Percentiles rank a stretch among this genome's conserved stretches.
These are phyloP conservation scores for Tanypteryx hageni DNA, from an alignment of 2,888 invertebrate species.

Conservation along the genomic window DNA sequence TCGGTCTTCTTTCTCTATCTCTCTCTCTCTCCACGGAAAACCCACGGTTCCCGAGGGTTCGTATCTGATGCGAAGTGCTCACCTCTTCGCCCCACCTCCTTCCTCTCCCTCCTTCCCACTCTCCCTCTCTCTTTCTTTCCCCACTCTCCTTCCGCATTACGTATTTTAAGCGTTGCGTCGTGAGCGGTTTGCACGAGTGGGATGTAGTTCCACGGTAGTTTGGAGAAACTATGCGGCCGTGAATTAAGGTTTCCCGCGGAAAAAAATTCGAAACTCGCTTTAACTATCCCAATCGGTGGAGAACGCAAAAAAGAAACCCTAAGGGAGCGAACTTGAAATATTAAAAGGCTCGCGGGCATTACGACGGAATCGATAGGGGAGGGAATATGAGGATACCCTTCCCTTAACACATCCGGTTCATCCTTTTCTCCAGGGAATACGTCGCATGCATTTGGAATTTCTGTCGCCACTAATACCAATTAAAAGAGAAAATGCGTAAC, in stretches of 20 bases:
- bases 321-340: not conserved
- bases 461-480: too few relatives aligned
- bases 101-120: not conserved
- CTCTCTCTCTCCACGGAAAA: constrained; percentile 36
- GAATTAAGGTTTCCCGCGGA: not conserved
- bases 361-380: too few relatives aligned
- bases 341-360: not conserved
- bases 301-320: not conserved
- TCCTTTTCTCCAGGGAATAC: too few relatives aligned
- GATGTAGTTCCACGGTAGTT: constrained; percentile 20
- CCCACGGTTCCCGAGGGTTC: constrained; percentile 26
- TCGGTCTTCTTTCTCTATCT: constrained; percentile 2
- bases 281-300: not conserved
- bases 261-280: not conserved
- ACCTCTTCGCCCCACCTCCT: not conserved
- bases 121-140: not conserved
- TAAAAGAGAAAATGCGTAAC: too few relatives aligned
- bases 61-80: not conserved
- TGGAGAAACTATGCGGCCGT: constrained; percentile 12
- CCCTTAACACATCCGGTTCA: too few relatives aligned
- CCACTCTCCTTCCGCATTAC: not conserved
- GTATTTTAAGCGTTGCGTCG: not conserved
- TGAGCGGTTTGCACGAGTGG: constrained; percentile 27
- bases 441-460: too few relatives aligned
- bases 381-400: too few relatives aligned